A percentile compares a stretch with the other conserved stretches of the same genome.
phyloP scores from a whole-genome alignment of 2,888 invertebrate genomes.

The Kryphioiulus occultus region DNA sequence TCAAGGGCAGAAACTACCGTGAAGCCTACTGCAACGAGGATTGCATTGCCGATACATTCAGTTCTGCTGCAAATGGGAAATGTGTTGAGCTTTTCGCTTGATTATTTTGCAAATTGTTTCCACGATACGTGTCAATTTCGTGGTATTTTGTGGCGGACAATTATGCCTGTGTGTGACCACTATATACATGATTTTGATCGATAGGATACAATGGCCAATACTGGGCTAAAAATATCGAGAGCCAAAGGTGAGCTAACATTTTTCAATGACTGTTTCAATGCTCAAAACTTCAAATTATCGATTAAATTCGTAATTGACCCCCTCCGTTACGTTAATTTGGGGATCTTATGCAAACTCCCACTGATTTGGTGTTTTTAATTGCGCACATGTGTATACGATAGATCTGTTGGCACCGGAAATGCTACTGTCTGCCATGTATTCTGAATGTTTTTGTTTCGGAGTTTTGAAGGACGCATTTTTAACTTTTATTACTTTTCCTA shows the following conservation, averaged over 20 bases:
- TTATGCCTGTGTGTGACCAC: neutral
- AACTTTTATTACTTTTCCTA: too few species aligned
- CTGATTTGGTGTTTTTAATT: neutral
- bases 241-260: slow-evolving; percentile 33
- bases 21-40: neutral
- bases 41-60: neutral
- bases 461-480: too few species aligned
- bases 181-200: neutral
- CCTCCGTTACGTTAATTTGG: neutral
- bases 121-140: neutral
- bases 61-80: neutral
- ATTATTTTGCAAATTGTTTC: neutral
- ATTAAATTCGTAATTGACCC: neutral
- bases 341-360: neutral
- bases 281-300: neutral
- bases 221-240: slow-evolving; percentile 2
- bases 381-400: neutral
- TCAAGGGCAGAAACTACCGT: neutral
- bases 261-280: neutral
- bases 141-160: neutral
- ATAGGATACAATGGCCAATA: slow-evolving; percentile 36
- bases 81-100: neutral
- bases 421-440: neutral
- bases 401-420: neutral
- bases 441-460: neutral